Percentiles rank a stretch among this genome's conserved stretches.
Conservation (phyloP, 92 coral and sea anemone species). For the Palythoa grandis region DNA sequence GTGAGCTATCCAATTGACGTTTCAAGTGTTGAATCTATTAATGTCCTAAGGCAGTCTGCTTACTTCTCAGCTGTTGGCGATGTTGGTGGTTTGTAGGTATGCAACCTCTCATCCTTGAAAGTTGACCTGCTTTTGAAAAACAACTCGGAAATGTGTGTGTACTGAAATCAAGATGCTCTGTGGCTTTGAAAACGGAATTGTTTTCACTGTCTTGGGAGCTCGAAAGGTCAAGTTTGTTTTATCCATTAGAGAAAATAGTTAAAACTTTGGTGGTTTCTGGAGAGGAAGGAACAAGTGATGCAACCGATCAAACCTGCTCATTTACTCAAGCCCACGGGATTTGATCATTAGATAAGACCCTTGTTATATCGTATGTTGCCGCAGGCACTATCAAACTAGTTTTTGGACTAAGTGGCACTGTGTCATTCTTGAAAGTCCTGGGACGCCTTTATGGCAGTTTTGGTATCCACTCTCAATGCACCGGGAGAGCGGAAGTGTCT, state of each 20-base stretch:
- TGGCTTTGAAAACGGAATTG: constrained; percentile 22
- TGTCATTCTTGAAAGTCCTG: constrained; percentile 32
- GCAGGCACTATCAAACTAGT: constrained; percentile 35
- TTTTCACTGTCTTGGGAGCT: constrained; percentile 25
- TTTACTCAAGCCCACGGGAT: constrained; percentile 50
- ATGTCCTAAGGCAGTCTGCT: constrained; percentile 3
- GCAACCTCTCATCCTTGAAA: background rate
- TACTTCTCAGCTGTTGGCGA: constrained; percentile 39
- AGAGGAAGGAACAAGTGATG: constrained; percentile 28
- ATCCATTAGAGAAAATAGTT: constrained; percentile 22
- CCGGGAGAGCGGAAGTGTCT: background rate
- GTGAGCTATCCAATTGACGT: no score
- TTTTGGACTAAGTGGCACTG: background rate
- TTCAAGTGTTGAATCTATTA: constrained; percentile 41
- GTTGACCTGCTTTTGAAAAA: constrained; percentile 28
- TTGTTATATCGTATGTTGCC: constrained; percentile 32
- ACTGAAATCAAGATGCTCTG: background rate
- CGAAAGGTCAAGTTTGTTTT: constrained; percentile 29
- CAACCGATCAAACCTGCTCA: constrained; percentile 39
- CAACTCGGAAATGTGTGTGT: constrained; percentile 2
- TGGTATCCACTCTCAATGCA: background rate
- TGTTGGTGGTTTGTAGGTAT: constrained; percentile 31
- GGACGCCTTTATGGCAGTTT: constrained; percentile 5
- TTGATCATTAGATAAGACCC: constrained; percentile 35
- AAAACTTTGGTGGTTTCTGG: constrained; percentile 39